A percentile compares a stretch with the other conserved stretches of the same genome.
Conservation (phyloP, 2,797 vertebrate species). For the Novumbra hubbsi region DNA sequence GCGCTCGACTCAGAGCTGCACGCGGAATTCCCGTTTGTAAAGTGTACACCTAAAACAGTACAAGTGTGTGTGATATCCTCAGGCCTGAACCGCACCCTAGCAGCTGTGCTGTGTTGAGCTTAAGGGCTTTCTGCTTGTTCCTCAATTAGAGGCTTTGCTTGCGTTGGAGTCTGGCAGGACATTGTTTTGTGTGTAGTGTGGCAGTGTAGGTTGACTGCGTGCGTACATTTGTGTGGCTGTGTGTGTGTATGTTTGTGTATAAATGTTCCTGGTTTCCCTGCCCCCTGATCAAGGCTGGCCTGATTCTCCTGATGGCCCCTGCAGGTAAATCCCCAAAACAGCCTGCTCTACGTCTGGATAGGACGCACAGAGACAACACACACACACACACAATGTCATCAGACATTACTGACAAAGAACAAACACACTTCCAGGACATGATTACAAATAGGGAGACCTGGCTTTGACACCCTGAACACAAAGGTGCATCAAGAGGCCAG, state of each 20-base stretch:
- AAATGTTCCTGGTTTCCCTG: neutral
- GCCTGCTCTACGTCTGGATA: neutral
- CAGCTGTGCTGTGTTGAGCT: neutral
- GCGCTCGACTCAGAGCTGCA: no score
- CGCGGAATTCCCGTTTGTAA: no score
- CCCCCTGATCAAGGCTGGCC: neutral
- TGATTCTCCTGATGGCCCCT: neutral
- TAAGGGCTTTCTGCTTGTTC: conserved; percentile 1
- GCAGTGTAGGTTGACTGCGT: neutral
- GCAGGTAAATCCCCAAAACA: neutral
- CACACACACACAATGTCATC: neutral
- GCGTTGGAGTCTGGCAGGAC: neutral
- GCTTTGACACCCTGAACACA: neutral
- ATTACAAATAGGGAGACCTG: neutral
- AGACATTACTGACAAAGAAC: neutral
- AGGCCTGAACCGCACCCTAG: neutral
- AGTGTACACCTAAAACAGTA: neutral
- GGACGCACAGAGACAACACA: neutral
- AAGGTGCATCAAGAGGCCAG: neutral
- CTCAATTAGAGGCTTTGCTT: neutral
- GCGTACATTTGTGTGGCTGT: neutral
- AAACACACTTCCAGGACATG: neutral
- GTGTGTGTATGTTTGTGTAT: neutral
- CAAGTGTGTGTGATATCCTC: neutral
- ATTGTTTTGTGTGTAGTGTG: neutral